Base-by-base conservation (phyloP, 2,113 vertebrate genomes). In the Paradoxurus hermaphroditus region DNA sequence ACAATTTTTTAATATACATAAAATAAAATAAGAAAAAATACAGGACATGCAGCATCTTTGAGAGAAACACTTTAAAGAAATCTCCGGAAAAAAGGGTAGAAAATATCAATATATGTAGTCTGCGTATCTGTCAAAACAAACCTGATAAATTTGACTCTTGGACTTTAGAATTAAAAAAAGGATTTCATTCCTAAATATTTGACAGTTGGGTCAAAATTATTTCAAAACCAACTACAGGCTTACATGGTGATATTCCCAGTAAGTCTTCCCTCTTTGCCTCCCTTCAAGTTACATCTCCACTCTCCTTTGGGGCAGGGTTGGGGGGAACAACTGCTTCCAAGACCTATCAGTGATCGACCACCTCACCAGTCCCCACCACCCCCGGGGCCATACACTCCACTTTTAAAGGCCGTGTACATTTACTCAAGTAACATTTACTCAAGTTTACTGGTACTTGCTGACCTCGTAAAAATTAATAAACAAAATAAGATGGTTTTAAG, bases 331-430 rank as follows among this genome's bases (percentile, higher is more conserved):
- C 4, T 41, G 31, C 41, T 88, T 83, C 83, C 82, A 86, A 82
- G 14, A 82, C 88, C 44, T 67, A 83, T 51, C 53, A 91, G 29
- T 27, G 18, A 86, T 75, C 46, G 19, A 77, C 56, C 62, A 92
- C 14, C 31, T 83, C 44, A 94, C 44, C 62, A 95, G 13, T 56
- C n/a, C n/a, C n/a, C 68, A 95, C n/a, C 93, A 91, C 68, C 16
- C 83, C 49, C 19, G n/a, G 44, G 41, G 56, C 72, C 44, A 7
- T 44, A 86, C 46, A 72, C 4, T 59, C 59, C 39, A 62, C 78
- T 81, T 96, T 97, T 86, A 94, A 96, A 96, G 59, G 73, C 62
- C 63, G 75, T 19, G n/a, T 70, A 46, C 39, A 93, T 87, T 89
- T 82, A 93, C 72, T 97, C 63, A 46, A 81, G 27, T 63, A 86